Evolutionary conservation across 1,140 invertebrate genomes (phyloP), one percentile per base, ranked within the genome.

Genomic region (Drosophila kanapiae): DNA sequence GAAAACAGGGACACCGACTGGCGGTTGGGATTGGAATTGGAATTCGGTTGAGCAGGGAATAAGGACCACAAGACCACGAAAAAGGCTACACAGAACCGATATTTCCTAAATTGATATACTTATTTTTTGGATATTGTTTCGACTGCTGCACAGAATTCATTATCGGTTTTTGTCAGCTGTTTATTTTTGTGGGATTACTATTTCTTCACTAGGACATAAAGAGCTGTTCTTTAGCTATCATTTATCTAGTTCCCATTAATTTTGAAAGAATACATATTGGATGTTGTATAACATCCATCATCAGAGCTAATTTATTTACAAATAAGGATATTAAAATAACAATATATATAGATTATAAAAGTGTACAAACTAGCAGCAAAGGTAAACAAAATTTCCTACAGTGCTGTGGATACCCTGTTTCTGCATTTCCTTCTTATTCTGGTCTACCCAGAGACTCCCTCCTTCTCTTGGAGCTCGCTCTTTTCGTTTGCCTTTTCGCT

Each of bases 401-500:
- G 62, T 65, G 62, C 11, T 16, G 29, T 8, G 7, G 9, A 37
- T 27, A 33, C 62, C 3, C 6, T 43, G 40, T 14, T 54, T 16
- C 57, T 14, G 18, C 2, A 7, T 40, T 79, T 33, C n/a, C 31
- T 38, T 11, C 40, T 37, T 65, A 13, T 37, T 33, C 33, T 45
- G 37, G 23, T 40, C 13, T 33, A 13, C 43, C 40, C 49, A 58
- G 57, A 47, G 56, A 33, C 43, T 59, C 51, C 35, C 43, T 35
- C 29, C 45, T 4, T 14, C 33, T 35, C 49, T 56, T 23, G 11
- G 27, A 14, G 43, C 35, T 37, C 31, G 9, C 29, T 59, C 31
- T 45, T 9, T 45, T 54, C 33, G 13, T 13, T 45, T 37, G 29
- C 11, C 67, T 45, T 67, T 80, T 78, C 75, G 88, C 88, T 91